Conservation (phyloP, 1,140 invertebrate species). For the Philotrypesis tridentata region DNA sequence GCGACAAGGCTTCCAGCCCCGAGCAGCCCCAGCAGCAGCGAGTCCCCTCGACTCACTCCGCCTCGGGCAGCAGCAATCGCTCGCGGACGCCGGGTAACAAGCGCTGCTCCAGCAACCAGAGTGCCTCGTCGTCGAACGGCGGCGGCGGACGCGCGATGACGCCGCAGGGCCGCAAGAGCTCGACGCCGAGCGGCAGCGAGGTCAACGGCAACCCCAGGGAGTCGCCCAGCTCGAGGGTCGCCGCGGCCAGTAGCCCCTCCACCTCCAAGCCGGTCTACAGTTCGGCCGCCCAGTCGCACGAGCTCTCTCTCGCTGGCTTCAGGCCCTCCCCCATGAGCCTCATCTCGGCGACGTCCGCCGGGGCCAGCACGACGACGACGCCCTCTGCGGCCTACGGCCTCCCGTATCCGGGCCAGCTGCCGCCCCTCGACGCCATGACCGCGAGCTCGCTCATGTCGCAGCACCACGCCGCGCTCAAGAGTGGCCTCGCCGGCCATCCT, state of each 20-base stretch:
- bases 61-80: slow-evolving; percentile 58
- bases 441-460: slow-evolving; percentile 82
- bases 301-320: slow-evolving; percentile 78
- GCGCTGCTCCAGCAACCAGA: slow-evolving; percentile 79
- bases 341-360: slow-evolving; percentile 73
- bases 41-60: slow-evolving; percentile 63
- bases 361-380: slow-evolving; percentile 74
- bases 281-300: slow-evolving; percentile 76
- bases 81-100: slow-evolving; percentile 66
- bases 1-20: slow-evolving; percentile 65
- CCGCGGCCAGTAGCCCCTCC: slow-evolving; percentile 1
- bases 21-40: slow-evolving; percentile 61
- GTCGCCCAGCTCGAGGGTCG: background rate
- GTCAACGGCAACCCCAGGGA: background rate
- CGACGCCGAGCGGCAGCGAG: slow-evolving; percentile 69
- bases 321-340: slow-evolving; percentile 76
- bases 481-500: slow-evolving; percentile 76
- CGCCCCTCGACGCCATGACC: slow-evolving; percentile 83
- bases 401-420: slow-evolving; percentile 75
- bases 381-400: slow-evolving; percentile 69
- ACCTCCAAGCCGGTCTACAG: slow-evolving; percentile 69
- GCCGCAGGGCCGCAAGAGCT: slow-evolving; percentile 75
- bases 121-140: slow-evolving; percentile 75
- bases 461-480: slow-evolving; percentile 81
- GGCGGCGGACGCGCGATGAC: slow-evolving; percentile 71